Conservation (phyloP, 2,113 vertebrate species). For the Oncorhynchus nerka region DNA sequence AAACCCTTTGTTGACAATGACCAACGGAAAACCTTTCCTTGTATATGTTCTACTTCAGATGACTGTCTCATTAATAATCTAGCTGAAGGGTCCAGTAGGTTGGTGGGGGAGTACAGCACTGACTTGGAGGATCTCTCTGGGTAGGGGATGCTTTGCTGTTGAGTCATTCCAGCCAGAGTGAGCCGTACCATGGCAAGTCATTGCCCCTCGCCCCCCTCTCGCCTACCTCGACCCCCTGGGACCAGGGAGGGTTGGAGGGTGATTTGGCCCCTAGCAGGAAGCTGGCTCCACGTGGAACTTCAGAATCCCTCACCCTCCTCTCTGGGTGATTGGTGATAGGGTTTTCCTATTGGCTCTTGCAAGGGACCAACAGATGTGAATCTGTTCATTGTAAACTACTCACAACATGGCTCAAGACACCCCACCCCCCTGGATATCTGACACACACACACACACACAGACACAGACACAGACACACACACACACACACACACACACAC, state of each 20-base stretch:
- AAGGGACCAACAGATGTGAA: conserved; percentile 50
- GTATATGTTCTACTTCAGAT: background rate
- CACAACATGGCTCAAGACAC: conserved; percentile 6
- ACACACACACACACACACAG: conserved; percentile 21
- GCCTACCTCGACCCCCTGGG: conserved; percentile 34
- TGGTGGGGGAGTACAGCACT: conserved; percentile 45
- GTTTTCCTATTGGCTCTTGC: conserved; percentile 12
- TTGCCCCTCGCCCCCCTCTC: conserved; percentile 19
- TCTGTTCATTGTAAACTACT: conserved; percentile 50
- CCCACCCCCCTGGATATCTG: conserved; percentile 14
- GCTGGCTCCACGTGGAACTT: conserved; percentile 39
- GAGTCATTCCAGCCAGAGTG: conserved; percentile 58
- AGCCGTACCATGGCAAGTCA: conserved; percentile 48
- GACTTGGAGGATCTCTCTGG: conserved; percentile 52
- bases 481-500: conserved; percentile 24
- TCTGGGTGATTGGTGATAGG: conserved; percentile 5
- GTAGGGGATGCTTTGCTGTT: conserved; percentile 56
- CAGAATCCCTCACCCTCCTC: conserved; percentile 22
- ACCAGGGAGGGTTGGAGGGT: conserved; percentile 20
- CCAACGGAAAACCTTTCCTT: background rate
- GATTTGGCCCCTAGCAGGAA: background rate
- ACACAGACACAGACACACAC: conserved; percentile 9
- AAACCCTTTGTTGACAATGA: background rate
- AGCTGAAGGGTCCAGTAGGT: background rate
- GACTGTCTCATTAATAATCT: background rate